Conservation (phyloP, 2,888 invertebrate genomes). For the Caenorhabditis becei region DNA sequence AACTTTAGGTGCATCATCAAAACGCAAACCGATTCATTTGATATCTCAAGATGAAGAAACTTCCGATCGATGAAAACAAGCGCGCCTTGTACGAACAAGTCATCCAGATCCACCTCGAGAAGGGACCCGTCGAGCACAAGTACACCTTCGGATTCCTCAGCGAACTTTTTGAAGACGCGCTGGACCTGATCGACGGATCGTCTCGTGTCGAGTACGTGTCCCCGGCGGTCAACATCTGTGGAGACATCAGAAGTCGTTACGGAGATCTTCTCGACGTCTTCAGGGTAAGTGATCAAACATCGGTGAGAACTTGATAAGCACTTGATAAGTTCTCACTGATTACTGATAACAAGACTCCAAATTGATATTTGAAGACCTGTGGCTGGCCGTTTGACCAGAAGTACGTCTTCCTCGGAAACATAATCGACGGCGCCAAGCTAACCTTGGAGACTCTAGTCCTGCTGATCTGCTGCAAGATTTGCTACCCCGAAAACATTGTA, state of each 20-base stretch:
- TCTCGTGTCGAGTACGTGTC: constrained; percentile 48
- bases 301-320: too few relatives aligned
- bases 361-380: constrained; percentile 49
- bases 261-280: constrained; percentile 68
- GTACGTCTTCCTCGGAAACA: constrained; percentile 70
- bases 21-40: constrained; percentile 7
- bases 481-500: constrained; percentile 48
- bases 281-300: constrained; percentile 48
- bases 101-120: constrained; percentile 50
- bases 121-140: constrained; percentile 63
- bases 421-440: constrained; percentile 62
- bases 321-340: too few relatives aligned
- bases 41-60: constrained; percentile 1
- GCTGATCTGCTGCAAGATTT: constrained; percentile 37
- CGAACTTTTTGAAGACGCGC: constrained; percentile 55
- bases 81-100: constrained; percentile 49
- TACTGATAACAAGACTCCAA: too few relatives aligned
- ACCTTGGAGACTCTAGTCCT: constrained; percentile 49
- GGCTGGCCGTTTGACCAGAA: constrained; percentile 72
- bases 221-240: constrained; percentile 64
- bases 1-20: neutral
- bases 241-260: constrained; percentile 70
- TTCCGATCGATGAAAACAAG: constrained; percentile 27
- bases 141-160: constrained; percentile 55
- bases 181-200: constrained; percentile 16